Evolutionary conservation across 2,797 vertebrate genomes (phyloP), one percentile per base, ranked within the genome.

Genomic region (Falco novaeseelandiae): DNA sequence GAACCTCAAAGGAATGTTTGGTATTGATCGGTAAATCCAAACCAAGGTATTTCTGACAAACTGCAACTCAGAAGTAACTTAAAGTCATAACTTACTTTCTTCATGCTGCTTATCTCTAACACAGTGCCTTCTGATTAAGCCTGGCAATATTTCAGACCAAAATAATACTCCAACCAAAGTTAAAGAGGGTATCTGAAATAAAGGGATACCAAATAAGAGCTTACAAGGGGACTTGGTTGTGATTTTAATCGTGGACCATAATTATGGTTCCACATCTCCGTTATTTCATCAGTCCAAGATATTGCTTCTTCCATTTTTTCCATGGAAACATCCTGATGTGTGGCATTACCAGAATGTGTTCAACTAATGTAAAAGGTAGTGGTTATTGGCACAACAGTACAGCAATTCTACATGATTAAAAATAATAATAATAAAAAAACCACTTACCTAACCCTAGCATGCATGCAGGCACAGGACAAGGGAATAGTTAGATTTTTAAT

Each of bases 401-500:
- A 65, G 16, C 20, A 81, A 46, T 77, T 72, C 44, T 70, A 32
- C 25, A 54, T 34, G 38, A 49, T 59, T 20, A 49, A 63, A 52
- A 51, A 57, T 32, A 25, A 29, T 32, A 32, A 20, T 10, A 46
- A 46, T 51, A 22, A 32, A 32, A 32, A 72, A 48, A 63, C 15
- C n/a, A 65, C 34, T 89, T 93, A 36, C 72, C 74, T 81, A 66
- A 87, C 48, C 80, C 25, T 69, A 66, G 58, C 25, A 94, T 36
- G 48, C 58, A 90, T 27, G 34, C 27, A 90, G 69, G 32, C 40
- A 74, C 58, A 85, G 74, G 80, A 58, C 61, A 93, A 85, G 92
- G 87, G 90, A 90, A 87, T 71, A 71, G 55, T 92, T 89, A 61
- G 67, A 66, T 82, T 93, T 97, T 97, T 97, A 96, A 97, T 96